Evolutionary conservation across 2,797 vertebrate genomes (phyloP).

Genomic region (Capromys pilorides): DNA sequence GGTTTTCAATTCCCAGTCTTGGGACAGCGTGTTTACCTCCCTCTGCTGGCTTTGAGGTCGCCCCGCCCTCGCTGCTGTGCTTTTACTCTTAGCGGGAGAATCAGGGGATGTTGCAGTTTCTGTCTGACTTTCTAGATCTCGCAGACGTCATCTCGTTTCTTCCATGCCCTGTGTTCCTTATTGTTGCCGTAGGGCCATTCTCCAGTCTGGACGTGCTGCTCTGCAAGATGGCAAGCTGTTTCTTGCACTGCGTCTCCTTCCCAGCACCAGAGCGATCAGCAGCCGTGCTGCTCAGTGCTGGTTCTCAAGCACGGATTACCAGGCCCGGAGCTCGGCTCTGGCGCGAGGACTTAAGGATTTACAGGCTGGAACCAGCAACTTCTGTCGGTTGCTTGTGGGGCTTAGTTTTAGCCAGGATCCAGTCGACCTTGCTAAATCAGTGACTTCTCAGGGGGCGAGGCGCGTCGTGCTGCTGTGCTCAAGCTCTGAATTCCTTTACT

Average conservation of each 20-base stretch:
- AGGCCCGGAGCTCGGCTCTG: not conserved
- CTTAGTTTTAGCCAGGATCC: not conserved
- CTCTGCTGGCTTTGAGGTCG: not conserved
- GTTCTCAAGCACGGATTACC: not conserved
- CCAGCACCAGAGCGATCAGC: not conserved
- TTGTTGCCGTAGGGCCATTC: not conserved
- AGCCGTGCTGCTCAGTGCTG: not conserved
- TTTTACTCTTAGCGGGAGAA: not conserved
- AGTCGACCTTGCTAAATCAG: not conserved
- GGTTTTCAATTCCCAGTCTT: rapidly evolving
- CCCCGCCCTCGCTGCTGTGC: not conserved
- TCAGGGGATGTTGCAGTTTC: not conserved
- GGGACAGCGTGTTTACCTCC: not conserved
- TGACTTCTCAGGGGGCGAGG: not conserved
- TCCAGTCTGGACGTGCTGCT: not conserved
- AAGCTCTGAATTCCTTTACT: not conserved
- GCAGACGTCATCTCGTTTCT: not conserved
- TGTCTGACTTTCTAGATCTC: not conserved
- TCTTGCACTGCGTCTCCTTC: not conserved
- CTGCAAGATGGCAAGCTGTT: not conserved
- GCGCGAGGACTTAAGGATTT: not conserved
- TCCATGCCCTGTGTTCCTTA: not conserved
- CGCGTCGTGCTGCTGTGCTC: not conserved
- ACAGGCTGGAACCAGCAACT: not conserved
- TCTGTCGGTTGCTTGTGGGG: not conserved